Base-by-base conservation (phyloP, 2,113 vertebrate species). In the Phyllopteryx taeniolatus region DNA sequence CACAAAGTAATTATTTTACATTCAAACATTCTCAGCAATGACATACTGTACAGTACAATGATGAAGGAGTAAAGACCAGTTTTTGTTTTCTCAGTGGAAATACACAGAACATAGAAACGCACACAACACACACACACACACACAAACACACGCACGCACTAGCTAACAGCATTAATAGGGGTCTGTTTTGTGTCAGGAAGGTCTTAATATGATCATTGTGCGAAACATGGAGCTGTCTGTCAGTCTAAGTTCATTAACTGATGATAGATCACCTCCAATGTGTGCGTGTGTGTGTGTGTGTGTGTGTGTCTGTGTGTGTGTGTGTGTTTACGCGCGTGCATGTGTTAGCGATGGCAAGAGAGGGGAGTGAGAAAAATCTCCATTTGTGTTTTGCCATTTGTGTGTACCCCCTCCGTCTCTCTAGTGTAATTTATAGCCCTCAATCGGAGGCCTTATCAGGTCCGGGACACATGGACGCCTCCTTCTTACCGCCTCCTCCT, bases 191-290 rank as follows among this genome's bases (percentile, higher is more conserved):
- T 96, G 94, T 98, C 95, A 94, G 93, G 91, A 94, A 86, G 91
- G 90, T 93, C 92, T 89, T 95, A 96, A 98, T 98, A 94, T 87
- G 92, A 96, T 98, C 96, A 95, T 81, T 91, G 91, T 72, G 77
- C 93, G 92, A 96, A 94, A 96, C 95, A 96, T 94, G 94, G 93
- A 94, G 95, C 94, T 94, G 91, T 95, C 96, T 95, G 95, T 98
- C 96, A 96, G 89, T 94, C 92, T 97, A 96, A 96, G 94, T 95
- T 95, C 92, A 95, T 98, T 97, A 97, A 91, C 90, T 91, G 81
- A 94, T 94, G 93, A 90, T 83, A 94, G 95, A 95, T 94, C 93
- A 83, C 87, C 83, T 82, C 76, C 71, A 35, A 3, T n/a, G 31
- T 43, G 31, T 60, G 68, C 51, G 76, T 75, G 57, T 80, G 75